Evolutionary conservation across 2,113 vertebrate genomes (phyloP).

Genomic region (Protobothrops flavoviridis): DNA sequence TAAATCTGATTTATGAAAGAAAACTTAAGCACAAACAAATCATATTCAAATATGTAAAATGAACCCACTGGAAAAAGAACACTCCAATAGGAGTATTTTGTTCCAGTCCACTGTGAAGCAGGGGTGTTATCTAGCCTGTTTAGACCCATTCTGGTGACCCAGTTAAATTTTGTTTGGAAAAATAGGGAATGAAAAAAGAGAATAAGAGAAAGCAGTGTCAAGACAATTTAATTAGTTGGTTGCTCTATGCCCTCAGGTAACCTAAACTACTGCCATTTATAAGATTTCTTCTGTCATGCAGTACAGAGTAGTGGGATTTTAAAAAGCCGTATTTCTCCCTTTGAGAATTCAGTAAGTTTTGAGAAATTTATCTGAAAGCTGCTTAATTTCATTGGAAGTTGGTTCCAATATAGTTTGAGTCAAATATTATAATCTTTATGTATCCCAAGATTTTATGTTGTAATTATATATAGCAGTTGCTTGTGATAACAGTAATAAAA

Average conservation of each 20-base stretch:
- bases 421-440: not conserved
- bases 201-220: not conserved
- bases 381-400: conserved; percentile 1
- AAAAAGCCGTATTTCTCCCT: not conserved
- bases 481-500: not conserved
- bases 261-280: not conserved
- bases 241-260: not conserved
- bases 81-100: not conserved
- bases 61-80: not conserved
- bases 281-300: not conserved
- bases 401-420: not conserved
- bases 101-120: not conserved
- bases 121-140: not conserved
- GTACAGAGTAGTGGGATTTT: not conserved
- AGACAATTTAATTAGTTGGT: not conserved
- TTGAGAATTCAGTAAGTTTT: not conserved
- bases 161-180: not conserved
- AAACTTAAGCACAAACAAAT: not conserved
- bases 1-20: not conserved
- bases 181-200: not conserved
- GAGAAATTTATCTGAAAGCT: not conserved
- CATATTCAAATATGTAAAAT: not conserved
- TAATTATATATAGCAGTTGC: not conserved
- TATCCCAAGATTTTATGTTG: not conserved
- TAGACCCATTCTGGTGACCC: not conserved